These are phyloP conservation scores for Oncorhynchus mykiss DNA, from an alignment of 2,113 vertebrate genomes.

Conservation along the genomic window DNA sequence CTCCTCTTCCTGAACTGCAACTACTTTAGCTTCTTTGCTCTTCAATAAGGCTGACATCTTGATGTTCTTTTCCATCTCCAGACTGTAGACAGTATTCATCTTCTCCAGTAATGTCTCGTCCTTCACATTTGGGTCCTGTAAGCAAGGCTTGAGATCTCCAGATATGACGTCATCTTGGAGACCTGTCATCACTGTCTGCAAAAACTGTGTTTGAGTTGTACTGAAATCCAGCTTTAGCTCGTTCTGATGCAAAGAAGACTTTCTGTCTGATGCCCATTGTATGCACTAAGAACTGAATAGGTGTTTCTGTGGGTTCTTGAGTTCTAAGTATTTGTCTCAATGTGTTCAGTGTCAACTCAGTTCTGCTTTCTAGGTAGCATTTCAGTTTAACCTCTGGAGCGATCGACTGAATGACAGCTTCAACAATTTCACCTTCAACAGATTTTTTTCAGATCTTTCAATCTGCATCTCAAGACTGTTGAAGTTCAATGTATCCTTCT, in stretches of 20 bases:
- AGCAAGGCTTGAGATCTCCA: background rate
- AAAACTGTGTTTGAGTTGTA: slow-evolving; percentile 31
- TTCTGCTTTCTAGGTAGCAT: slow-evolving; percentile 25
- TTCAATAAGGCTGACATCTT: too few species aligned
- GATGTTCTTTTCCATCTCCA: too few species aligned
- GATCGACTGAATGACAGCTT: slow-evolving; percentile 22
- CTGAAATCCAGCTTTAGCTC: slow-evolving; percentile 17
- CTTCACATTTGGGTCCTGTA: too few species aligned
- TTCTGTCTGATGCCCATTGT: slow-evolving; percentile 39
- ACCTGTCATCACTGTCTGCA: slow-evolving; percentile 17
- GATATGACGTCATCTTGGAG: slow-evolving; percentile 16
- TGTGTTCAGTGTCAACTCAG: background rate
- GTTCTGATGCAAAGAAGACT: slow-evolving; percentile 26
- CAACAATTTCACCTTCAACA: slow-evolving; percentile 20
- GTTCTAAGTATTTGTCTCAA: slow-evolving; percentile 1
- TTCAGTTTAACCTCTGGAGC: slow-evolving; percentile 8
- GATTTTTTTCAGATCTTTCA: slow-evolving; percentile 3
- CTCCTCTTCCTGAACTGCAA: background rate
- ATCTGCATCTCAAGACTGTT: background rate
- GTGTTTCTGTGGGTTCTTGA: slow-evolving; percentile 25
- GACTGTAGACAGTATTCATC: too few species aligned
- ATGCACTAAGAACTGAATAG: slow-evolving; percentile 18
- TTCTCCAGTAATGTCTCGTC: too few species aligned
- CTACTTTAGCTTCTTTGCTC: too few species aligned
- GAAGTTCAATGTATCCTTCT: slow-evolving; percentile 22